phyloP scores from a whole-genome alignment of 2,797 vertebrate species.

The Astyanax mexicanus region DNA sequence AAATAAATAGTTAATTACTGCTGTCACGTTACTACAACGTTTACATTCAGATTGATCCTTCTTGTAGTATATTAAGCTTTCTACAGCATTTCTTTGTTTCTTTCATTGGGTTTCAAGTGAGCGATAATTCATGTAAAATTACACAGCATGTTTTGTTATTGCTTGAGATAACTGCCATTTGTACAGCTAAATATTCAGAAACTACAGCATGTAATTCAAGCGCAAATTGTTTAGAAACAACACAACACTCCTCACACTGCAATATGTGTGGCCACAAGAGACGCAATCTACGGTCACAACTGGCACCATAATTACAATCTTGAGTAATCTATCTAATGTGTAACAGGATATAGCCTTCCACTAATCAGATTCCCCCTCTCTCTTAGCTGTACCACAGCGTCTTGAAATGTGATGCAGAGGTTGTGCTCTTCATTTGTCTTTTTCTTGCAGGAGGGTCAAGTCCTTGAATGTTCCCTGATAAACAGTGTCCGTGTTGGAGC shows the following conservation, averaged over 20 bases:
- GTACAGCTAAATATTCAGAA: neutral
- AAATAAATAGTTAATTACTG: too few relatives aligned
- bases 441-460: slow-evolving; percentile 92
- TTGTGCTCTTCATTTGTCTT: slow-evolving; percentile 2
- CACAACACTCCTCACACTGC: neutral
- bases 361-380: slow-evolving; percentile 28
- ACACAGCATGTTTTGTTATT: neutral
- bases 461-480: slow-evolving; percentile 96
- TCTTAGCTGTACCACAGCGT: slow-evolving; percentile 1
- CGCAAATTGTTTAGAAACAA: neutral
- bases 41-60: too few relatives aligned
- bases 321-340: slow-evolving; percentile 43
- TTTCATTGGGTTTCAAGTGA: too few relatives aligned
- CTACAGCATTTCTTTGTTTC: too few relatives aligned
- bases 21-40: too few relatives aligned
- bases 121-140: neutral
- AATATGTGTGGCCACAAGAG: neutral
- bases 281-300: neutral
- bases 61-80: too few relatives aligned
- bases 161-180: neutral
- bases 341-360: slow-evolving; percentile 35
- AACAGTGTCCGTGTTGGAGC: slow-evolving; percentile 93
- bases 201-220: neutral
- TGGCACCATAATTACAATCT: slow-evolving; percentile 1
- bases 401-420: neutral